These are phyloP conservation scores for Gallinago undulata DNA, from an alignment of 2,113 vertebrate species.

Conservation along the genomic window DNA sequence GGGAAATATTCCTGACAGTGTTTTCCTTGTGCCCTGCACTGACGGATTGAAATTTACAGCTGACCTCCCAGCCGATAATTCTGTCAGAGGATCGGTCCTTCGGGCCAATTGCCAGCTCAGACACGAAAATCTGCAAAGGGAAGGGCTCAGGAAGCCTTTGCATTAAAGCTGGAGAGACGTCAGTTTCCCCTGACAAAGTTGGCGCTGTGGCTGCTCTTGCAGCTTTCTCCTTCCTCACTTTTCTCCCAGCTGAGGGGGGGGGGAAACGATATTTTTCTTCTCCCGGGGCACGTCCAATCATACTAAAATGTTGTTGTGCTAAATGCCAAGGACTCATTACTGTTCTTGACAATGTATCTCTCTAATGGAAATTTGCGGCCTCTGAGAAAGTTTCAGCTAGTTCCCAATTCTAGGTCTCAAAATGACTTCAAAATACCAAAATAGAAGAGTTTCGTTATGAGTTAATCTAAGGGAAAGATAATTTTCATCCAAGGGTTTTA, in stretches of 20 bases:
- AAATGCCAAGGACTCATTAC: constrained; percentile 48
- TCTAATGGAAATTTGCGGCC: constrained; percentile 32
- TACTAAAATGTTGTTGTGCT: constrained; percentile 20
- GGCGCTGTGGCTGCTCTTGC: background rate
- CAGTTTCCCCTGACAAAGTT: constrained; percentile 32
- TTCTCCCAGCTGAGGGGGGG: background rate
- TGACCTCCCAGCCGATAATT: constrained; percentile 34
- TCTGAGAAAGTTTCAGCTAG: constrained; percentile 26
- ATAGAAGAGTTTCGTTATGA: background rate
- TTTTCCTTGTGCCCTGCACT: constrained; percentile 31
- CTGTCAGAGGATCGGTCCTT: constrained; percentile 13
- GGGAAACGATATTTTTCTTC: background rate
- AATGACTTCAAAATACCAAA: constrained; percentile 11
- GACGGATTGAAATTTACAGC: constrained; percentile 56
- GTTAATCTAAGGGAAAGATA: constrained; percentile 4
- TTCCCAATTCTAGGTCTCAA: constrained; percentile 27
- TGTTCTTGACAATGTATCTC: constrained; percentile 25
- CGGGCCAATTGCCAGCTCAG: constrained; percentile 17
- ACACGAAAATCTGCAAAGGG: constrained; percentile 39
- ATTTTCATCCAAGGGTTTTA: constrained; percentile 28
- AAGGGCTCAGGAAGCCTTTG: background rate
- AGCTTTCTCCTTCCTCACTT: background rate
- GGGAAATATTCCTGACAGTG: constrained; percentile 19
- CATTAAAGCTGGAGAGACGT: background rate
- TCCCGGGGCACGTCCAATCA: background rate